A percentile compares a stretch with the other conserved stretches of the same genome.
These are phyloP conservation scores for Odobenus rosmarus DNA, from an alignment of 2,113 vertebrate species.

Conservation along the genomic window DNA sequence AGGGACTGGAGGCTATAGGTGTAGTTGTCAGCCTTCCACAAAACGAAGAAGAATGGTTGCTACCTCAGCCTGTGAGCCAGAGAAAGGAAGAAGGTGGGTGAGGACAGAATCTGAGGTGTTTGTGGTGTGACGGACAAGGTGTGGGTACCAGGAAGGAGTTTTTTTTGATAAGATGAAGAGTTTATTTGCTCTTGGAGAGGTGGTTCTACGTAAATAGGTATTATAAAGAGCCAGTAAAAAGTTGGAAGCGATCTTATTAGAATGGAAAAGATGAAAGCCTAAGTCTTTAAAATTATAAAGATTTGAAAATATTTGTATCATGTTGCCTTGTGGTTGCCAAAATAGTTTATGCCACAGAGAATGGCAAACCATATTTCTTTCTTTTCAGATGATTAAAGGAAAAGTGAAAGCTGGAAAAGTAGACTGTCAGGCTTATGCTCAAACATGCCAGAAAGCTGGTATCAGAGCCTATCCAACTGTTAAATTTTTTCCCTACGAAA, in stretches of 20 bases:
- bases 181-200: background rate
- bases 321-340: slow-evolving; percentile 12
- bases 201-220: background rate
- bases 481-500: slow-evolving; percentile 90
- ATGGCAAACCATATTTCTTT: background rate
- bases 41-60: background rate
- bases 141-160: background rate
- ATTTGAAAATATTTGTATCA: background rate
- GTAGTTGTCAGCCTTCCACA: background rate
- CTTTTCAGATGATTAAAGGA: slow-evolving; percentile 91
- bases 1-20: background rate
- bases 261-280: background rate
- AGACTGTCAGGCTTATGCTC: slow-evolving; percentile 93
- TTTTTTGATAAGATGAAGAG: background rate
- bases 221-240: background rate
- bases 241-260: background rate
- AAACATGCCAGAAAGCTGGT: slow-evolving; percentile 92
- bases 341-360: slow-evolving; percentile 27
- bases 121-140: background rate
- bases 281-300: background rate
- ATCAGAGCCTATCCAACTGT: slow-evolving; percentile 95
- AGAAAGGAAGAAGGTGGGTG: background rate
- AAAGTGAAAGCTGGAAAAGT: slow-evolving; percentile 95
- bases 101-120: background rate
- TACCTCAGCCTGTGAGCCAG: background rate